Percentiles rank a stretch among this genome's conserved stretches.
Evolutionary conservation across 1,140 invertebrate species (phyloP).

Genomic region (Oncopeltus fasciatus): DNA sequence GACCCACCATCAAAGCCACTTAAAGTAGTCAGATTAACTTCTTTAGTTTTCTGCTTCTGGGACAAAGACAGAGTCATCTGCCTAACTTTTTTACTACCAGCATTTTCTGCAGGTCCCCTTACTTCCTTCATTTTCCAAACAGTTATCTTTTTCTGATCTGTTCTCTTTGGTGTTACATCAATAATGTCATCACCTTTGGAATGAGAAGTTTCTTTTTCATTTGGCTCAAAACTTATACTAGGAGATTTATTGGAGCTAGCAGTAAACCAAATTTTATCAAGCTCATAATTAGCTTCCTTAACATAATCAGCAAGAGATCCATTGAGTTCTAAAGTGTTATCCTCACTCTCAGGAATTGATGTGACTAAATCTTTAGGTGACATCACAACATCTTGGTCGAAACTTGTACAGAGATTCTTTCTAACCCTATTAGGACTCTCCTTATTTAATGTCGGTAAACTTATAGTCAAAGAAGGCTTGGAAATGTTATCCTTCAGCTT

Average conservation of each 20-base stretch:
- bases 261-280: conserved; percentile 1
- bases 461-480: not conserved
- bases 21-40: not conserved
- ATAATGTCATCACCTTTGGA: not conserved
- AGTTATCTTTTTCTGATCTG: not conserved
- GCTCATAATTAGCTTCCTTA: not conserved
- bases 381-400: not conserved
- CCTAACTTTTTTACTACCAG: not conserved
- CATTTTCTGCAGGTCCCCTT: not conserved
- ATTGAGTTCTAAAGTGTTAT: not conserved
- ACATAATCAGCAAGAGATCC: not conserved
- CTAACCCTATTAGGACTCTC: not conserved
- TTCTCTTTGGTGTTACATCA: not conserved
- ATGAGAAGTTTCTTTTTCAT: not conserved
- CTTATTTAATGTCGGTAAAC: not conserved
- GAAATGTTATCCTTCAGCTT: not conserved
- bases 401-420: not conserved
- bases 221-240: not conserved
- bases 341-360: not conserved
- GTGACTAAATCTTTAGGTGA: not conserved
- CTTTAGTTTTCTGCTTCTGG: not conserved
- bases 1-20: not conserved
- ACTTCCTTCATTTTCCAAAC: conserved; percentile 1
- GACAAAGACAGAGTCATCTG: not conserved
- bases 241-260: not conserved